These are phyloP conservation scores for Oscheius sp. DNA, from an alignment of 1,140 invertebrate genomes.

Conservation along the genomic window DNA sequence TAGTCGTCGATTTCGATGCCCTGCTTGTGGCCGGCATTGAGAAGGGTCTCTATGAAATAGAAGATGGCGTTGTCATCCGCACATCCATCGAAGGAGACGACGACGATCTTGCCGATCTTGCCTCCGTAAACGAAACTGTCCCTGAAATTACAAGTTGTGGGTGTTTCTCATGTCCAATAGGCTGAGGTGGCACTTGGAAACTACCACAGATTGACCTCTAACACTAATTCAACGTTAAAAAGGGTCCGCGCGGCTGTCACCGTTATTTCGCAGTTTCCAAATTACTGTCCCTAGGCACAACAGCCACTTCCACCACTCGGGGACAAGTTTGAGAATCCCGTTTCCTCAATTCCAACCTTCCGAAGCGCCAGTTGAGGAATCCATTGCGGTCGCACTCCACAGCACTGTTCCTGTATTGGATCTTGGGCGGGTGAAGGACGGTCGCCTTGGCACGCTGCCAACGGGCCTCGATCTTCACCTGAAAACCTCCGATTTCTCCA, in stretches of 20 bases:
- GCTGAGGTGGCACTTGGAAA: too few relatives aligned
- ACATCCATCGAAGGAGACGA: conserved; percentile 16
- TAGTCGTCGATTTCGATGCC: background rate
- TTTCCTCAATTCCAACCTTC: too few relatives aligned
- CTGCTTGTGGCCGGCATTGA: background rate
- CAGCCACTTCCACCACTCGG: too few relatives aligned
- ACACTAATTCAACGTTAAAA: too few relatives aligned
- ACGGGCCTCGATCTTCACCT: background rate
- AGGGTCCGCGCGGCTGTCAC: too few relatives aligned
- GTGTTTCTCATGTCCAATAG: too few relatives aligned
- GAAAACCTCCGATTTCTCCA: too few relatives aligned
- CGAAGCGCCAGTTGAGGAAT: conserved; percentile 2
- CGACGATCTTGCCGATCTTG: conserved; percentile 3
- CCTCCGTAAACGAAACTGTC: conserved; percentile 13
- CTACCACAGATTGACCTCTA: too few relatives aligned
- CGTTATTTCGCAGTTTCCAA: too few relatives aligned
- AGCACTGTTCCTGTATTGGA: conserved; percentile 13
- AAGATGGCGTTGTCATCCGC: background rate
- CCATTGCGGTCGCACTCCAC: conserved; percentile 4
- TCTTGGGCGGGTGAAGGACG: conserved; percentile 19
- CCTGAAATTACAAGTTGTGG: too few relatives aligned
- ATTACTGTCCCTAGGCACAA: too few relatives aligned
- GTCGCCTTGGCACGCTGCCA: background rate
- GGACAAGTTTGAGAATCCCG: too few relatives aligned
- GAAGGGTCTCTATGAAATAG: conserved; percentile 14